Percentiles rank a stretch among this genome's conserved stretches.
Evolutionary conservation across 2,113 vertebrate genomes (phyloP).

Genomic region (Chiloscyllium plagiosum): DNA sequence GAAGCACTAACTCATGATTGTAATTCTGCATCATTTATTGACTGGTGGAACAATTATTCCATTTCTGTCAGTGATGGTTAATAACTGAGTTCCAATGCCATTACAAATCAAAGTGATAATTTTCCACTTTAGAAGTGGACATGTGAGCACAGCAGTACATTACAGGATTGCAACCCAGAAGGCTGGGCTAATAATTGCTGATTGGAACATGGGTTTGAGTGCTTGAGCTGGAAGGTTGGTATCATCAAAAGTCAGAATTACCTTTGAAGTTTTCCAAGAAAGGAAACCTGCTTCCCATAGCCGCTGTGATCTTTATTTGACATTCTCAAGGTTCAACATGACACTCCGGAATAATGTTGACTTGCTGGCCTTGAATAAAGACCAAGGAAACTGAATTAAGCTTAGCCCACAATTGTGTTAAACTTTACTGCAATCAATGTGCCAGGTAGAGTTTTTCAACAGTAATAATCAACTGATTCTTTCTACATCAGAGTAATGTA

Average conservation of each 20-base stretch:
- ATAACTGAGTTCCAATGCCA: too few species aligned
- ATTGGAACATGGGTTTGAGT: neutral
- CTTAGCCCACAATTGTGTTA: neutral
- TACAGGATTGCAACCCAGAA: neutral
- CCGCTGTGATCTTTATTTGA: neutral
- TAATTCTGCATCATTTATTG: neutral
- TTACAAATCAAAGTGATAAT: neutral
- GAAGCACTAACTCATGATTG: neutral
- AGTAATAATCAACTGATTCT: neutral
- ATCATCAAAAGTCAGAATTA: neutral
- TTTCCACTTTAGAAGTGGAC: neutral
- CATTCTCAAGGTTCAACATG: neutral
- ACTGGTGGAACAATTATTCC: neutral
- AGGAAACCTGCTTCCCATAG: neutral
- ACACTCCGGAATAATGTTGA: neutral
- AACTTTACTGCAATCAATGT: neutral
- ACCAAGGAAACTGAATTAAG: neutral
- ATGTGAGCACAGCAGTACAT: neutral
- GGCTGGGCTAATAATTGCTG: neutral
- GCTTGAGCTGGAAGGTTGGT: neutral
- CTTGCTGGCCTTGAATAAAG: neutral
- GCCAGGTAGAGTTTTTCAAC: neutral
- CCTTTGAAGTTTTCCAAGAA: neutral
- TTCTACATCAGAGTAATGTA: neutral
- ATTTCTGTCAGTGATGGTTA: neutral